These are phyloP conservation scores for Heliconius melpomene DNA, from an alignment of 1,140 invertebrate species.

Conservation along the genomic window DNA sequence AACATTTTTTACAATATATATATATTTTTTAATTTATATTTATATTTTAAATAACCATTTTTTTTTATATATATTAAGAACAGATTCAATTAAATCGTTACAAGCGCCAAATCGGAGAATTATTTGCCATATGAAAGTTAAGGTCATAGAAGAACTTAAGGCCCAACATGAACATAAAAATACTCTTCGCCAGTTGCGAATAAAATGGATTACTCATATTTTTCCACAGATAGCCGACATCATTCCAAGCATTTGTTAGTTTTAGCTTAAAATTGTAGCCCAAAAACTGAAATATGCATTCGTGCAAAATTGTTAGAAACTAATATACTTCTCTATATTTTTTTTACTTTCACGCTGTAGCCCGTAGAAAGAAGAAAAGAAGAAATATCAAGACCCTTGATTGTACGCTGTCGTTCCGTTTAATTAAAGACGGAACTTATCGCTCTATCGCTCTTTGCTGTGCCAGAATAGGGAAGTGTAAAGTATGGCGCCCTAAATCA, in stretches of 20 bases:
- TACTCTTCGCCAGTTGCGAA: constrained; percentile 55
- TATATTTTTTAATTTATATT: no score
- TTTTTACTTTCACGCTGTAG: background rate
- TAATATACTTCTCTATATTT: background rate
- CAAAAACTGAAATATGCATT: constrained; percentile 6
- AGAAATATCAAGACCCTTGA: no score
- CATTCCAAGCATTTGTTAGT: constrained; percentile 12
- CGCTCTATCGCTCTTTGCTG: no score
- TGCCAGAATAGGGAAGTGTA: no score
- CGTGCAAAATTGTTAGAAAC: no score
- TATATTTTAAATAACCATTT: no score
- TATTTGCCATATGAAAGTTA: constrained; percentile 5
- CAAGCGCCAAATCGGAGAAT: background rate
- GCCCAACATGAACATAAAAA: constrained; percentile 55
- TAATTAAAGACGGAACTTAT: no score
- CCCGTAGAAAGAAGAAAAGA: background rate
- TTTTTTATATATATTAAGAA: background rate
- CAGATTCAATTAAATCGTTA: background rate
- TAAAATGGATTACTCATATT: constrained; percentile 39
- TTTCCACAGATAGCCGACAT: constrained; percentile 26
- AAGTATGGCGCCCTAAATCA: no score
- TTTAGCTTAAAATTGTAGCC: background rate
- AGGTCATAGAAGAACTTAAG: constrained; percentile 64
- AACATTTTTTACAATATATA: no score
- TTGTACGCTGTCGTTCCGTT: no score